phyloP scores from a whole-genome alignment of 2,113 vertebrate genomes.

The Tiliqua scincoides region DNA sequence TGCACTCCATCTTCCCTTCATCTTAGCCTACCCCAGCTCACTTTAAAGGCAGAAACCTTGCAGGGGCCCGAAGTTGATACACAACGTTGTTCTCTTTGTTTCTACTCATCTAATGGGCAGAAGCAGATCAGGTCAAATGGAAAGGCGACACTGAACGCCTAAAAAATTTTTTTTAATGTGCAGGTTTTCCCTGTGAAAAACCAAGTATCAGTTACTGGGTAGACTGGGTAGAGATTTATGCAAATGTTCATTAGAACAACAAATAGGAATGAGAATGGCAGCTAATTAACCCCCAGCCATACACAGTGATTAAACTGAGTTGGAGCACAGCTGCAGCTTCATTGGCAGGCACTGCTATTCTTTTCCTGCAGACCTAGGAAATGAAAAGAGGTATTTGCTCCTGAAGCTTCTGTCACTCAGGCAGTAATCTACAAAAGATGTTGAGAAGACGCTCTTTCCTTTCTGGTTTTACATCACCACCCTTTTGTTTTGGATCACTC shows the following conservation, averaged over 20 bases:
- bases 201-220: conserved; percentile 60
- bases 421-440: conserved; percentile 44
- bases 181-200: background rate
- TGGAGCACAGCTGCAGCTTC: conserved; percentile 65
- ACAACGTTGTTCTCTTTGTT: conserved; percentile 54
- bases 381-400: conserved; percentile 65
- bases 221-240: conserved; percentile 69
- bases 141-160: conserved; percentile 49
- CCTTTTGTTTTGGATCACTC: conserved; percentile 60
- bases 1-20: background rate
- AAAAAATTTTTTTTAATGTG: conserved; percentile 35
- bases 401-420: conserved; percentile 54
- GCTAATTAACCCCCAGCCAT: conserved; percentile 74
- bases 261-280: conserved; percentile 68
- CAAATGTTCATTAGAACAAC: conserved; percentile 71
- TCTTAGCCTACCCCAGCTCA: background rate
- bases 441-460: conserved; percentile 50
- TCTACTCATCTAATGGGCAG: conserved; percentile 34
- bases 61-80: conserved; percentile 37
- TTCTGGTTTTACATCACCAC: conserved; percentile 19
- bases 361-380: conserved; percentile 61
- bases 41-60: conserved; percentile 48
- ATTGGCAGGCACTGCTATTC: conserved; percentile 60
- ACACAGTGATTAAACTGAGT: conserved; percentile 53
- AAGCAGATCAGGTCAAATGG: conserved; percentile 52